Evolutionary conservation across 2,113 vertebrate species (phyloP), one percentile per base, ranked within the genome.

Genomic region (Lophochroa leadbeateri): DNA sequence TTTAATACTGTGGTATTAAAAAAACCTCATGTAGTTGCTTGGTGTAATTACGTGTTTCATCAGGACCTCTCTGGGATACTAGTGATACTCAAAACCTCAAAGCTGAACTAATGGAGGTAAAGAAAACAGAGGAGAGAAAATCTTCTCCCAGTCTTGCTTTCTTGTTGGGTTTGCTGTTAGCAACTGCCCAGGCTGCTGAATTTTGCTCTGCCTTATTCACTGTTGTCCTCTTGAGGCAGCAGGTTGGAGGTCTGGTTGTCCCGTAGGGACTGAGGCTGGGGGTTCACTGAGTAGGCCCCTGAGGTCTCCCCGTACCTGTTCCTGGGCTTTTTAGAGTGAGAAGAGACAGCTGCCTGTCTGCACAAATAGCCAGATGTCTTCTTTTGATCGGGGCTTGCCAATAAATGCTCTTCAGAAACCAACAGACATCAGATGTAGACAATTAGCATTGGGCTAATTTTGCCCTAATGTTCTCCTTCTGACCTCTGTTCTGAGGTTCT

Each of bases 251-350:
- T 79, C 71, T 82, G 57, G 10, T 28, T 88, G 58, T 64, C 15
- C 44, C 39, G 12, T 4, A 13, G 63, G 23, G 33, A n/a, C 17
- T 46, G 29, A 61, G 18, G 14, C 9, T 49, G 58, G 16, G 46
- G 28, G 3, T 63, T 92, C 60, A 78, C 37, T 63, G 23, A 58
- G 60, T 21, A 82, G 33, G 28, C n/a, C 17, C 28, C 49, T 33
- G n/a, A 5, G 23, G 35, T 29, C 21, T 68, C 28, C 28, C 21
- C 0, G 0, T 47, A 70, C 49, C 63, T 35, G 25, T 46, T 57
- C 44, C 63, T 47, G 29, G 57, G 14, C 16, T 90, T 77, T 60
- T 21, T 71, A 77, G 27, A 39, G 11, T 0, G 2, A 86, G 24
- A 12, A 47, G 72, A 52, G 23, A 15, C 10, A 94, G 49, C 23